These are phyloP conservation scores for Gastrophysa polygoni DNA, from an alignment of 2,888 invertebrate genomes.

Conservation along the genomic window DNA sequence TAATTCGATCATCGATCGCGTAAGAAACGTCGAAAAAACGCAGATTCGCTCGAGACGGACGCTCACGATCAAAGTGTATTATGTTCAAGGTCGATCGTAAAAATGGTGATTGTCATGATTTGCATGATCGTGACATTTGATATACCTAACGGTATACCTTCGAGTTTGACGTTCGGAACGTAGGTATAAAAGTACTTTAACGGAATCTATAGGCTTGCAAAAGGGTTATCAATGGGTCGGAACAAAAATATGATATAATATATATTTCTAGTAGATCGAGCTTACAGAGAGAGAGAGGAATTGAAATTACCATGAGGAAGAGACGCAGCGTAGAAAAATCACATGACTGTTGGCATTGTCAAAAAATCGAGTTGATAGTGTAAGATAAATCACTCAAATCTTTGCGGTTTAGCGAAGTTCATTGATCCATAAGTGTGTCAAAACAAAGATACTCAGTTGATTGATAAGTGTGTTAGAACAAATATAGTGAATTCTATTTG, in stretches of 20 bases:
- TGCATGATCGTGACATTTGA: constrained; percentile 35
- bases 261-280: neutral
- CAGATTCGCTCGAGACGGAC: constrained; percentile 11
- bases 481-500: too few relatives aligned
- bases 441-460: too few relatives aligned
- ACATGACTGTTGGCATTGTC: too few relatives aligned
- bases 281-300: too few relatives aligned
- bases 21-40: constrained; percentile 16
- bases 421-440: too few relatives aligned
- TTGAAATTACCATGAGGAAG: too few relatives aligned
- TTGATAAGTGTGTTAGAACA: too few relatives aligned
- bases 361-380: too few relatives aligned
- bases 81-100: constrained; percentile 29
- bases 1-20: constrained; percentile 6
- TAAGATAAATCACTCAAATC: too few relatives aligned
- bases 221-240: constrained; percentile 4
- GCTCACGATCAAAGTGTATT: constrained; percentile 22
- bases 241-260: neutral
- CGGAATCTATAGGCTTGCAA: constrained; percentile 18
- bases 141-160: constrained; percentile 30
- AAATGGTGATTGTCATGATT: constrained; percentile 35
- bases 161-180: constrained; percentile 21
- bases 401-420: too few relatives aligned
- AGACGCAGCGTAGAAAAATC: too few relatives aligned
- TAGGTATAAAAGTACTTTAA: too few relatives aligned